Base-by-base conservation (phyloP, 2,888 invertebrate species). In the Dryadula phaetusa region DNA sequence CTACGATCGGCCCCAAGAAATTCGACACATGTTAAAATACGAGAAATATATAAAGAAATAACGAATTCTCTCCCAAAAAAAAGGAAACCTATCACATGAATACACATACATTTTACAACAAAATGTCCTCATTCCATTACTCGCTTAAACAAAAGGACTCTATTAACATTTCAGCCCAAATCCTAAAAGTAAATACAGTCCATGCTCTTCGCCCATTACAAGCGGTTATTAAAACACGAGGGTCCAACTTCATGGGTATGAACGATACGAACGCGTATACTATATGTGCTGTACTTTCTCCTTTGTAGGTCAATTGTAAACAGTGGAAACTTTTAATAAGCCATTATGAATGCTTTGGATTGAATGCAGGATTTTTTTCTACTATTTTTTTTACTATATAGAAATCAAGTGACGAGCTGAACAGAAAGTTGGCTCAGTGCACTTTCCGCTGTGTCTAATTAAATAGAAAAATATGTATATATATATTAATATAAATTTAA, bases 261-360 rank as follows among this genome's bases (percentile, higher is more conserved):
- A 22, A 3, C 10, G 56, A 40, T 56, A 40, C 22, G 16, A 56
- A 16, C 8, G 8, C n/a, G 16, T 32, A 52, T 16, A 47, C 6
- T 25, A 18, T 32, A 52, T 56, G 6, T 34, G n/a, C 8, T 62
- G 61, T 66, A 70, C 70, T 69, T 69, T 64, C 68, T 70, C 62
- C 69, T 75, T 75, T 75, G 72, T 75, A 72, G 74, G 75, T 74
- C 76, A 73, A 74, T 73, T 72, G 76, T 71, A 74, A 72, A 75
- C 68, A 72, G 64, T 62, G 58, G 61, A 69, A 75, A 75, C 70
- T 74, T 76, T 76, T 75, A 75, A 76, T 76, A 73, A 75, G 73
- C 70, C 54, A 69, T 70, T 69, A 70, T 64, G 65, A 40, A 37
- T 40, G 46, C 12, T 22, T 10, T 25, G 5, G 28, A 52, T 32